Evolutionary conservation across 1,140 invertebrate genomes (phyloP).

Genomic region (Cotesia vestalis): DNA sequence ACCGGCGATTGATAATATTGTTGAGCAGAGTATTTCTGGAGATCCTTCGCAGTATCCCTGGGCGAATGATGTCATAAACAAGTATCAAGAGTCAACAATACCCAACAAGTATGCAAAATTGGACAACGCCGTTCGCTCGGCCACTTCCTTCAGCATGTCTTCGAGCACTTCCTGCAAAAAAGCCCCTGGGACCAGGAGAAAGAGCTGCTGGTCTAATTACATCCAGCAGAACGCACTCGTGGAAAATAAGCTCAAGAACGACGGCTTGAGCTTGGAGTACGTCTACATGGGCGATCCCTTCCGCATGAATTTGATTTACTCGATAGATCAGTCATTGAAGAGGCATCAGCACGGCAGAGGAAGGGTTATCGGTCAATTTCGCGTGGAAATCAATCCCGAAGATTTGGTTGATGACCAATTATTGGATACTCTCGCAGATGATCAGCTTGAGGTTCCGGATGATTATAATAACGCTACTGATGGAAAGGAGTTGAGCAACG

Average conservation of each 20-base stretch:
- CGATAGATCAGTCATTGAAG: conserved; percentile 15
- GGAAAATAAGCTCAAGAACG: conserved; percentile 27
- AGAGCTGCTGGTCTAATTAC: conserved; percentile 23
- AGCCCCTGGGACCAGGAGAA: not conserved
- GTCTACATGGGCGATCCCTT: conserved; percentile 33
- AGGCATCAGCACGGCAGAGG: not conserved
- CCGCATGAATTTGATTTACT: conserved; percentile 25
- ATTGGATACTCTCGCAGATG: not conserved
- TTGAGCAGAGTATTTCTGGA: conserved; percentile 14
- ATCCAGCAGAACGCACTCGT: conserved; percentile 22
- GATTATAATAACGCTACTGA: not conserved
- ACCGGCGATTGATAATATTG: conserved; percentile 15
- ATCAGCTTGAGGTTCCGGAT: not conserved
- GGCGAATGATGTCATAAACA: conserved; percentile 23
- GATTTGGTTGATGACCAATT: not conserved
- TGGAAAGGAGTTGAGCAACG: too few relatives aligned
- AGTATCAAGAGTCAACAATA: conserved; percentile 18
- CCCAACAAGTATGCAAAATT: conserved; percentile 22
- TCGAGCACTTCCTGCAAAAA: conserved; percentile 24
- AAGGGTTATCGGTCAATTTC: conserved; percentile 23
- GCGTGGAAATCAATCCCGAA: not conserved
- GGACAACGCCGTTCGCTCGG: conserved; percentile 16
- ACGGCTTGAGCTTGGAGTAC: conserved; percentile 21
- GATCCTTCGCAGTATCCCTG: conserved; percentile 15
- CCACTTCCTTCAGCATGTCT: not conserved